Evolutionary conservation across 2,888 invertebrate genomes (phyloP).

Genomic region (Mechanitis mazaeus): DNA sequence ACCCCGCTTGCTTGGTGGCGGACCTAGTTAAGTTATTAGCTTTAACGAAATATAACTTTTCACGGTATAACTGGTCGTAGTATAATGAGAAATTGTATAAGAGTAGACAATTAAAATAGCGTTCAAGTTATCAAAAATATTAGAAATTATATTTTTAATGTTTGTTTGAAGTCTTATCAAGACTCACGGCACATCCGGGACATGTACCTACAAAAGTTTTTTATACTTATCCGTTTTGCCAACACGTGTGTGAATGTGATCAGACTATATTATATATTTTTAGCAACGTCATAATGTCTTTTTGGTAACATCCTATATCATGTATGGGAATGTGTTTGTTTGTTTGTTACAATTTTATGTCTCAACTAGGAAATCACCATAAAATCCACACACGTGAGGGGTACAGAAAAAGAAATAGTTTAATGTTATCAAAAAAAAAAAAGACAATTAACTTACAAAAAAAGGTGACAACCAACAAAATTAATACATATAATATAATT

Average conservation of each 20-base stretch:
- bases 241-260: conserved; percentile 9
- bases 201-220: conserved; percentile 1
- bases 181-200: conserved; percentile 12
- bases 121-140: background rate
- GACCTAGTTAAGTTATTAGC: too few species aligned
- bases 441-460: too few species aligned
- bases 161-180: conserved; percentile 19
- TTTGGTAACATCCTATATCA: background rate
- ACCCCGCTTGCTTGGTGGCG: too few species aligned
- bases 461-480: too few species aligned
- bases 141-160: conserved; percentile 17
- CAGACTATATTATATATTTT: background rate
- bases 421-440: too few species aligned
- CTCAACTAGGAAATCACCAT: too few species aligned
- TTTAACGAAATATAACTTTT: too few species aligned
- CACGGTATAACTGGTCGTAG: too few species aligned
- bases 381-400: too few species aligned
- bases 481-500: too few species aligned
- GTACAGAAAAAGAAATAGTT: too few species aligned
- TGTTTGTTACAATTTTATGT: background rate
- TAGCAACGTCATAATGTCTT: background rate
- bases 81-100: too few species aligned
- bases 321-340: background rate
- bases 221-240: background rate
- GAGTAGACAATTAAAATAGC: conserved; percentile 6